Percentiles rank a stretch among this genome's conserved stretches.
These are phyloP conservation scores for Cyanocitta stelleri DNA, from an alignment of 2,113 vertebrate species.

Conservation along the genomic window DNA sequence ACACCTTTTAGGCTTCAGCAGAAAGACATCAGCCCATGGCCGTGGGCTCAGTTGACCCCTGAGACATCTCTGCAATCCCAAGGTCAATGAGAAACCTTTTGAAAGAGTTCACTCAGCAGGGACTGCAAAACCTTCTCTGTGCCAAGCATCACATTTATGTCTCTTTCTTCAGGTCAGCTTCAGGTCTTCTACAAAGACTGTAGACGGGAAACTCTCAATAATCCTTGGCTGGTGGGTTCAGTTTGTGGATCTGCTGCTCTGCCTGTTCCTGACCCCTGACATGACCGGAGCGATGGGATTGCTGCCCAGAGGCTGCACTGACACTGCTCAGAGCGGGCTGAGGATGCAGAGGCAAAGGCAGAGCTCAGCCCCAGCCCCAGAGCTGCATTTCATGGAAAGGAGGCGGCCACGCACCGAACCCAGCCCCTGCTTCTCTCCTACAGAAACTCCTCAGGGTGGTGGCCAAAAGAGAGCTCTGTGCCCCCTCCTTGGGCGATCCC, in stretches of 20 bases:
- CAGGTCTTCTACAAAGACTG: neutral
- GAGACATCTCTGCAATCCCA: neutral
- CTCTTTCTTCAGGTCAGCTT: neutral
- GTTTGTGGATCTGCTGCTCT: neutral
- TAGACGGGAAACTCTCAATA: neutral
- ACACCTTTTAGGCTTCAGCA: neutral
- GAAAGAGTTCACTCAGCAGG: neutral
- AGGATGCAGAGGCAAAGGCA: neutral
- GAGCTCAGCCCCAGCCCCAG: neutral
- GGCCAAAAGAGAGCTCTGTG: neutral
- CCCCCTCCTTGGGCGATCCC: neutral
- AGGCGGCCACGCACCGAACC: neutral
- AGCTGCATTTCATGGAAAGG: rapidly evolving
- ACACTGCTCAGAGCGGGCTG: rapidly evolving
- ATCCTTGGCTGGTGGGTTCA: neutral
- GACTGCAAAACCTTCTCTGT: neutral
- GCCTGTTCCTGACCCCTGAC: neutral
- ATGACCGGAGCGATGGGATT: rapidly evolving
- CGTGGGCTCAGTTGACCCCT: rapidly evolving
- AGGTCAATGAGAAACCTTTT: neutral
- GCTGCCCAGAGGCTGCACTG: neutral
- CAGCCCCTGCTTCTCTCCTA: neutral
- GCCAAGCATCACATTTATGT: neutral
- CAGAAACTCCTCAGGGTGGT: neutral
- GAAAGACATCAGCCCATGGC: neutral